Evolutionary conservation across 2,888 invertebrate species (phyloP), one percentile per base, ranked within the genome.

Genomic region (Eucera pruinosa): DNA sequence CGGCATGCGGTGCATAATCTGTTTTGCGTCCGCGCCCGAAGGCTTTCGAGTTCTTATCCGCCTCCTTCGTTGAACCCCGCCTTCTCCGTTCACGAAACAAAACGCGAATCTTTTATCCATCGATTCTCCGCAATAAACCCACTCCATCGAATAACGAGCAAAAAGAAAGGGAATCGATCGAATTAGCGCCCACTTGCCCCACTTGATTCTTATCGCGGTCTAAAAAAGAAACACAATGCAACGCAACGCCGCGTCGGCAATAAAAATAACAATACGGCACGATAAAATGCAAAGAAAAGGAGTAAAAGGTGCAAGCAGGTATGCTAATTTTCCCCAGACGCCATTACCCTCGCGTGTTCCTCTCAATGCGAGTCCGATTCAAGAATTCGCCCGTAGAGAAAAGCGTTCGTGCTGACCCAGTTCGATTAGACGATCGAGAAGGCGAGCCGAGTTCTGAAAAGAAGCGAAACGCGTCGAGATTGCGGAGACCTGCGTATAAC

Each of bases 1-100:
- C 78, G 41, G 67, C 86, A 86, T 86, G 84, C 87, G 85, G 86
- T 86, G 86, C 86, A 73, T 57, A 80, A 80, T 80, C 61, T 60
- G 55, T 41, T 65, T 50, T 75, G 82, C 78, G 50, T 84, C 68
- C 75, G 48, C 57, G 62, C 64, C 64, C 69, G 75, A 74, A 78
- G 68, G 62, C 58, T 75, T 62, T 61, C 68, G 33, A 55, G 41
- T 64, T 61, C 64, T 60, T 52, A 74, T 73, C 75, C 74, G 50
- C 43, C 15, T 13, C 25, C n/a, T n/a, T n/a, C 36, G n/a, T 55
- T 70, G 52, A 23, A 15, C 23, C 43, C 7, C 4, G 27, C 9
- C 39, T 25, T 30, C 36, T 15, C 5, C 15, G 20, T n/a, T 60
- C 25, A 9, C 30, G 11, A 23, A 27, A 27, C 13, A 2, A 11